Percentiles rank a stretch among this genome's conserved stretches.
Conservation (phyloP, 2,888 invertebrate genomes). For the Lepidonotus clava region DNA sequence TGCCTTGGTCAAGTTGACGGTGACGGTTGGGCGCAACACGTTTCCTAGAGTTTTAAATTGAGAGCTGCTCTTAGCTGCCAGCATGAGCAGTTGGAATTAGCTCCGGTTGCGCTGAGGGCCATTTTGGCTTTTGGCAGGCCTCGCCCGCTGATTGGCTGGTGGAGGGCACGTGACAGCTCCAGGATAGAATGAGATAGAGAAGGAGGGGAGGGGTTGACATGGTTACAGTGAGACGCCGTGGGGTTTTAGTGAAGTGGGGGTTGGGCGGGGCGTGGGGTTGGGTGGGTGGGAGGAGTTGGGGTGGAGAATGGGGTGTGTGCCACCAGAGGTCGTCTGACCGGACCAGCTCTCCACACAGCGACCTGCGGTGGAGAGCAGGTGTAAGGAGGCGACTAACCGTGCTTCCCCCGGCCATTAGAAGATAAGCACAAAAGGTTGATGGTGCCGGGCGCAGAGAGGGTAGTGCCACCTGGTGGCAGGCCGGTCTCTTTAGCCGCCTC, state of each 20-base stretch:
- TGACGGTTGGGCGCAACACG: neutral
- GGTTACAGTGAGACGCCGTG: neutral
- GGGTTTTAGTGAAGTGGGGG: neutral
- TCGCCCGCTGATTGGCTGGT: neutral
- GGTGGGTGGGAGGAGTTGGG: neutral
- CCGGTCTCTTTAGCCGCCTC: slow-evolving; percentile 31
- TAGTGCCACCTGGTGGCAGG: slow-evolving; percentile 20
- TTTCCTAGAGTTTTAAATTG: neutral
- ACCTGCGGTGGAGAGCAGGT: slow-evolving; percentile 9
- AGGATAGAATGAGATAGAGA: neutral
- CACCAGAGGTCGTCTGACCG: neutral
- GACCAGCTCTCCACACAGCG: neutral
- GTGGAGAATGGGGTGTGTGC: neutral
- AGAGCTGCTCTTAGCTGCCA: neutral
- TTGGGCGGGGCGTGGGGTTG: neutral
- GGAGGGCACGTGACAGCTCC: neutral
- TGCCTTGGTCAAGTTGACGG: neutral
- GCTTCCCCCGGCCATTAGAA: slow-evolving; percentile 24
- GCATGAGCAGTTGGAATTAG: neutral
- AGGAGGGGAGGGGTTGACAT: neutral
- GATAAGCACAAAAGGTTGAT: slow-evolving; percentile 44
- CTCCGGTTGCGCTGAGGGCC: neutral
- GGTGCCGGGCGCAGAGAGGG: slow-evolving; percentile 1
- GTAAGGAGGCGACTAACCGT: slow-evolving; percentile 17
- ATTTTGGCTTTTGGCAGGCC: neutral